These are phyloP conservation scores for Acinonyx jubatus DNA, from an alignment of 2,113 vertebrate species.

Conservation along the genomic window DNA sequence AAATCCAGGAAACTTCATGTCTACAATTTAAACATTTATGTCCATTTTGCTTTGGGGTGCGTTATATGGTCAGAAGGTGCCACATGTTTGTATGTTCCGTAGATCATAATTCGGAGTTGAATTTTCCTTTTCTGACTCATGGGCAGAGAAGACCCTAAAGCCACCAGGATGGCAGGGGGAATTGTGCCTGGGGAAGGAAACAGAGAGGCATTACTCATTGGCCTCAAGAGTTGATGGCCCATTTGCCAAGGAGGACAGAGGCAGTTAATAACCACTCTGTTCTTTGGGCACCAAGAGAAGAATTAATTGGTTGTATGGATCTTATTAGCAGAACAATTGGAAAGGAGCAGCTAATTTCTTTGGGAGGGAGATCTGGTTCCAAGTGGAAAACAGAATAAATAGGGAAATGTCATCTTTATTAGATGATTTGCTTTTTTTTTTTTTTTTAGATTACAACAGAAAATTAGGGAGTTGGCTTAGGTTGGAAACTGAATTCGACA, in stretches of 20 bases:
- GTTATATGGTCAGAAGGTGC: background rate
- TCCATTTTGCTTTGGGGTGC: conserved; percentile 38
- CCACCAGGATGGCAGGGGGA: background rate
- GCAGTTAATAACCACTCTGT: background rate
- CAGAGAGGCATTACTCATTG: background rate
- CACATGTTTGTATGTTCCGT: background rate
- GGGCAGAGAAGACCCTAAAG: background rate
- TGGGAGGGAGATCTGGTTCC: background rate
- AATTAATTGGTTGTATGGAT: background rate
- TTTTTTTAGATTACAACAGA: background rate
- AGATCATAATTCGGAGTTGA: background rate
- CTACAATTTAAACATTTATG: background rate
- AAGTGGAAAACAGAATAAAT: background rate
- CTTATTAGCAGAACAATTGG: background rate
- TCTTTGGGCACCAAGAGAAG: background rate
- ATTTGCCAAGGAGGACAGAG: too few species aligned
- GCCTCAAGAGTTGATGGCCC: background rate
- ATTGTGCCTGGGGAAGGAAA: background rate
- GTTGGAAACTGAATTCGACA: background rate
- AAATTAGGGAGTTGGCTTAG: background rate
- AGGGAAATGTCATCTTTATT: background rate
- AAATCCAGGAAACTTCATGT: background rate
- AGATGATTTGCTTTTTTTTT: background rate
- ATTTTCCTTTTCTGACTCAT: conserved; percentile 1
- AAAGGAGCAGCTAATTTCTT: background rate